Evolutionary conservation across 1,140 invertebrate genomes (phyloP).

Genomic region (Gryon sp.): DNA sequence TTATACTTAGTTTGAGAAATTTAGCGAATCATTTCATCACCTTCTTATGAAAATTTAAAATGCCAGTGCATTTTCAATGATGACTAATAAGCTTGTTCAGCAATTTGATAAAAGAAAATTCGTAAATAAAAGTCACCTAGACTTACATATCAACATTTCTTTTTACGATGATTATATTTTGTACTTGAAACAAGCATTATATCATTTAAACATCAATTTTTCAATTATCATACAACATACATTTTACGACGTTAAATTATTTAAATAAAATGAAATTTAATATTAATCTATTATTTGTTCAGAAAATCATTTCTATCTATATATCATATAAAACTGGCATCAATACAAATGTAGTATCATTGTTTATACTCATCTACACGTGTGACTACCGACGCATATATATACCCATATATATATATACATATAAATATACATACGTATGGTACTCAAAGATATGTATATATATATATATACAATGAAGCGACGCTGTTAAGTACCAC

Average conservation of each 20-base stretch:
- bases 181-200: too few species aligned
- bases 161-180: too few species aligned
- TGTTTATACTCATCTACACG: conserved; percentile 22
- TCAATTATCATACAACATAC: too few species aligned
- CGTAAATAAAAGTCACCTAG: not conserved
- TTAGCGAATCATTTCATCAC: conserved; percentile 14
- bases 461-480: conserved; percentile 8
- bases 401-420: too few species aligned
- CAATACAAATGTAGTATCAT: not conserved
- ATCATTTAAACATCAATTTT: too few species aligned
- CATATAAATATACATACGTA: too few species aligned
- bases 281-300: not conserved
- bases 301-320: conserved; percentile 24
- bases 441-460: too few species aligned
- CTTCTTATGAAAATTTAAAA: not conserved
- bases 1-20: too few species aligned
- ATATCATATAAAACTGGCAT: conserved; percentile 26
- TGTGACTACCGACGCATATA: conserved; percentile 15
- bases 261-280: too few species aligned
- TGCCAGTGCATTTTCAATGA: not conserved
- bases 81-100: conserved; percentile 14
- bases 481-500: conserved; percentile 43
- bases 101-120: not conserved
- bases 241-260: too few species aligned
- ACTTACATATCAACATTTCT: too few species aligned